phyloP scores from a whole-genome alignment of 2,888 invertebrate species.

The Pyrrhosoma nymphula region DNA sequence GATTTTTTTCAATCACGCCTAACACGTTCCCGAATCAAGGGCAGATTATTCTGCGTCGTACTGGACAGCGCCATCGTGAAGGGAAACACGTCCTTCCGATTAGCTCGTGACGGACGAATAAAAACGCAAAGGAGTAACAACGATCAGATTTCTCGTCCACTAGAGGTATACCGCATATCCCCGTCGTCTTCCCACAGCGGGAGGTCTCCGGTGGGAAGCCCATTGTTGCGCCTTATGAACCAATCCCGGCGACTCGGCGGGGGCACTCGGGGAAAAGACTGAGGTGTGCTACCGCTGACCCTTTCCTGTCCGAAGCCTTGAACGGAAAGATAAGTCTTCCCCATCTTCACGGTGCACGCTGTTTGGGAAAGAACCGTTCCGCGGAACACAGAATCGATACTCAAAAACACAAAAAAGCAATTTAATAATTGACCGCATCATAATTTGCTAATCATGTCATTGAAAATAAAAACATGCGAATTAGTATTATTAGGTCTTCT shows the following conservation, averaged over 20 bases:
- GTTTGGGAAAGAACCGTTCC: too few species aligned
- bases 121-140: not conserved
- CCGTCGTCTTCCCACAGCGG: not conserved
- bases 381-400: too few species aligned
- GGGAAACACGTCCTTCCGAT: not conserved
- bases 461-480: too few species aligned
- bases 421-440: too few species aligned
- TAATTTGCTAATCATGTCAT: too few species aligned
- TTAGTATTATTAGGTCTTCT: too few species aligned
- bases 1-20: constrained; percentile 3
- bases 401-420: too few species aligned
- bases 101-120: not conserved
- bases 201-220: not conserved
- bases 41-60: not conserved
- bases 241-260: not conserved
- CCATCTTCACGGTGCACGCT: too few species aligned
- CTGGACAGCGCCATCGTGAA: not conserved
- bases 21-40: not conserved
- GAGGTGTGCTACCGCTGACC: not conserved
- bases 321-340: too few species aligned
- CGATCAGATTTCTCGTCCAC: not conserved
- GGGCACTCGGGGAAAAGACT: not conserved
- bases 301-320: not conserved
- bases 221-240: not conserved
- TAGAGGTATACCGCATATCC: not conserved